Evolutionary conservation across 1,140 invertebrate species (phyloP).

Genomic region (Spodoptera litura): DNA sequence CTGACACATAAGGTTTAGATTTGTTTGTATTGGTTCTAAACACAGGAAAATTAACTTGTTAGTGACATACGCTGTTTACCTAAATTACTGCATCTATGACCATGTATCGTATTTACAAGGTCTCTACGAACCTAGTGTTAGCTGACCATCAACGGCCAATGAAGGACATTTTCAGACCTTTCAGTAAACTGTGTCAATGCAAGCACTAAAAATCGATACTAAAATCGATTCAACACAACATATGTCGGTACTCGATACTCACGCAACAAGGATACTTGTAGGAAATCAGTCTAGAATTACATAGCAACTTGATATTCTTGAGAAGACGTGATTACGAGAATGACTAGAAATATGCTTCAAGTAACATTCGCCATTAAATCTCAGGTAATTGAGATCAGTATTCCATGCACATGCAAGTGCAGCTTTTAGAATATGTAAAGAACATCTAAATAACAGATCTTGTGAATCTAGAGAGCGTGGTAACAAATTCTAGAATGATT

Average conservation of each 20-base stretch:
- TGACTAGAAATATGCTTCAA: not conserved
- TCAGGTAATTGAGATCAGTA: constrained; percentile 3
- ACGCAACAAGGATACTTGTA: constrained; percentile 39
- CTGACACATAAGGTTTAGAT: too few relatives aligned
- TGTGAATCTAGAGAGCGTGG: too few relatives aligned
- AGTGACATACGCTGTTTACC: too few relatives aligned
- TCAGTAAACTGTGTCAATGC: constrained; percentile 25
- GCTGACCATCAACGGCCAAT: not conserved
- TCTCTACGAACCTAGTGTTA: too few relatives aligned
- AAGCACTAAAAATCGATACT: constrained; percentile 34
- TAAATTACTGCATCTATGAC: too few relatives aligned
- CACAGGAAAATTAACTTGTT: too few relatives aligned
- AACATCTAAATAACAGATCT: constrained; percentile 15
- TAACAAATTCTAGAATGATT: not conserved
- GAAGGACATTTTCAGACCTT: constrained; percentile 20
- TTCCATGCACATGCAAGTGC: constrained; percentile 1
- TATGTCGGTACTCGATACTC: not conserved
- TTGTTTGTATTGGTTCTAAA: too few relatives aligned
- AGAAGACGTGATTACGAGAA: constrained; percentile 37
- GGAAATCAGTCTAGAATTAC: constrained; percentile 48
- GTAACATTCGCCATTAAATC: not conserved
- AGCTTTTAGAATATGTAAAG: constrained; percentile 16
- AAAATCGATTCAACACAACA: constrained; percentile 1
- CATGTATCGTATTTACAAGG: too few relatives aligned
- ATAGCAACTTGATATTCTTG: constrained; percentile 53